These are phyloP conservation scores for Epistrophe grossulariae DNA, from an alignment of 2,888 invertebrate genomes.

Conservation along the genomic window DNA sequence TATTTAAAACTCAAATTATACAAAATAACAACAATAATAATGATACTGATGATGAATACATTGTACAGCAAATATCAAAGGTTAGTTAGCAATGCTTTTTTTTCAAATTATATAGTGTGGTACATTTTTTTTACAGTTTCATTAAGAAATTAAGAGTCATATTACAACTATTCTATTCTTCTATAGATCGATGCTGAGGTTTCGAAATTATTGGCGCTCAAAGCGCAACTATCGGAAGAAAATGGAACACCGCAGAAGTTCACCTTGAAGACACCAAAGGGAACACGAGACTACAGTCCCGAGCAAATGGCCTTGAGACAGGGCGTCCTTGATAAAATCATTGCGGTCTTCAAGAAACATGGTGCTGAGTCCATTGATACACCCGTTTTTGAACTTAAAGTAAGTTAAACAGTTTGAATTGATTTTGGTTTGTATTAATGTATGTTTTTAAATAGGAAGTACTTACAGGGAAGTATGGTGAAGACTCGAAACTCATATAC, in stretches of 20 bases:
- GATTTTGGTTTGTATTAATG: background rate
- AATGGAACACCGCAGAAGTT: constrained; percentile 89
- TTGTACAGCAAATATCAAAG: constrained; percentile 81
- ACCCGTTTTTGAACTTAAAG: constrained; percentile 98
- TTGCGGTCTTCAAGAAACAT: constrained; percentile 96
- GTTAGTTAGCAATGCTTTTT: constrained; percentile 82
- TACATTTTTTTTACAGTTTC: background rate
- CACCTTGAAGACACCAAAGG: constrained; percentile 95
- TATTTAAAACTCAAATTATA: constrained; percentile 58
- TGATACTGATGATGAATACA: constrained; percentile 79
- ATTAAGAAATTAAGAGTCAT: constrained; percentile 51
- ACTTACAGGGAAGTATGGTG: constrained; percentile 99
- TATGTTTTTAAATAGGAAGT: constrained; percentile 89
- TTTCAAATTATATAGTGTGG: constrained; percentile 57
- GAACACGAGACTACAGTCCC: constrained; percentile 97
- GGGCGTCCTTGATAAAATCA: constrained; percentile 93
- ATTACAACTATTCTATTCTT: background rate
- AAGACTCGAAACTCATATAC: constrained; percentile 99
- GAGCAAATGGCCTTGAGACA: constrained; percentile 97
- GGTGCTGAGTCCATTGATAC: constrained; percentile 99
- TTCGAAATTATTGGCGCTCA: constrained; percentile 91
- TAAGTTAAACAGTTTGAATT: constrained; percentile 81
- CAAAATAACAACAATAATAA: constrained; percentile 78
- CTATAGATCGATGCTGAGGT: constrained; percentile 94
- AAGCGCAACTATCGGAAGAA: constrained; percentile 89